phyloP scores from a whole-genome alignment of 2,113 vertebrate species.

The Ictalurus furcatus region DNA sequence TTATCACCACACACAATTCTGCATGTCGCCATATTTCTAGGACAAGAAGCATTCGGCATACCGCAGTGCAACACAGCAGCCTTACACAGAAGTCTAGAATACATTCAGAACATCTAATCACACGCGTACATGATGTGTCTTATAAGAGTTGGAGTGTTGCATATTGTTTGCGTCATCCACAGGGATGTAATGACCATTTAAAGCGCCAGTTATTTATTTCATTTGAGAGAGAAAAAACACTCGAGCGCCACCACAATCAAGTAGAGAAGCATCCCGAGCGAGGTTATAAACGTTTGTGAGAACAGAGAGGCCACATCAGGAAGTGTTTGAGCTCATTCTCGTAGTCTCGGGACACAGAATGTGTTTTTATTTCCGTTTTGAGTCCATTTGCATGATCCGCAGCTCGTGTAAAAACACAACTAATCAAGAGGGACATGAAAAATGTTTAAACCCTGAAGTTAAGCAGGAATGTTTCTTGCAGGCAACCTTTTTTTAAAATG shows the following conservation, averaged over 20 bases:
- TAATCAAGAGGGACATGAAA: neutral
- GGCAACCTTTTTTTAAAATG: too few relatives aligned
- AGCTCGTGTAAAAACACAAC: neutral
- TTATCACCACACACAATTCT: constrained; percentile 21
- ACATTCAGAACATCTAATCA: constrained; percentile 31
- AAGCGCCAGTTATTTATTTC: neutral
- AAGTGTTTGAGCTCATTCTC: neutral
- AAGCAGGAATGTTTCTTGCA: neutral
- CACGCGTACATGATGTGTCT: neutral
- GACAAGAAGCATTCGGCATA: constrained; percentile 17
- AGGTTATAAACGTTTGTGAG: neutral
- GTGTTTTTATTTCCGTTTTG: neutral
- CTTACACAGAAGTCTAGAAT: constrained; percentile 6
- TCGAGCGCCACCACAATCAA: neutral
- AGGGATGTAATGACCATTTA: neutral
- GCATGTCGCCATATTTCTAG: constrained; percentile 11
- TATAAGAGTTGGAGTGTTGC: constrained; percentile 1
- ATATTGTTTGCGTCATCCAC: constrained; percentile 15
- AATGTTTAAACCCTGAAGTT: neutral
- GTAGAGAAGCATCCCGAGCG: neutral
- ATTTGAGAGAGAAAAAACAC: neutral
- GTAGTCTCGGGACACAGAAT: neutral
- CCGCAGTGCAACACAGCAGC: constrained; percentile 1
- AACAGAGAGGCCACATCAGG: neutral
- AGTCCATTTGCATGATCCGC: neutral